Evolutionary conservation across 2,797 vertebrate species (phyloP), one percentile per base, ranked within the genome.

Genomic region (Austrolebias charrua): DNA sequence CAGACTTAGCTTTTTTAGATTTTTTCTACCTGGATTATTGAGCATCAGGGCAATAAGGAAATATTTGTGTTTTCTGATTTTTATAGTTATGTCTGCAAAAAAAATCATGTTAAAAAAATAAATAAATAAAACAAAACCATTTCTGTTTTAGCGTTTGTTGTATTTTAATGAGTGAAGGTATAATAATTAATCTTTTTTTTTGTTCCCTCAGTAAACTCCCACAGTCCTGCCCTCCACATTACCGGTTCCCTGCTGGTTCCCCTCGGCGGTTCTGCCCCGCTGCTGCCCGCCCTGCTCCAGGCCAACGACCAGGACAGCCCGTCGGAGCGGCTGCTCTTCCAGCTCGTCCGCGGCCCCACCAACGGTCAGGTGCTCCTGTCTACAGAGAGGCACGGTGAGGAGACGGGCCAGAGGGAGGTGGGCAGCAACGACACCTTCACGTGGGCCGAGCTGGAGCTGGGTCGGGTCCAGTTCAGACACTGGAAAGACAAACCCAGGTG

Each of bases 401-500:
- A 55, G 14, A 40, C 0, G 0, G 59, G 14, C 48, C 72, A 33
- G 74, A 92, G 31, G 40, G 90, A 73, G 6, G 90, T 98, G 50
- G 69, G 53, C 57, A 73, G 19, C 1, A 93, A 93, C 0, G 87
- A 87, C 68, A 82, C 42, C 52, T 98, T 99, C 81, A 91, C 90
- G 13, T 92, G 92, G 86, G 53, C 67, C 0, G 93, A 98, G 33
- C 78, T 96, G 60, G 83, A 60, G 11, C 81, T 81, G 13, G 89
- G 90, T 6, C 92, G 81, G 10, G 88, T 98, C 8, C 91, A 76
- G 20, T 96, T 97, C 44, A 78, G 79, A 54, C 96, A 99, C 63
- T 75, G 90, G 60, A 83, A 64, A 38, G 92, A 91, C 49, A 92
- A 93, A 66, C 72, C 92, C 87, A 95, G 95, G 97, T 98, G 73